Conservation (phyloP, 2,797 vertebrate genomes). For the Peromyscus eremicus region DNA sequence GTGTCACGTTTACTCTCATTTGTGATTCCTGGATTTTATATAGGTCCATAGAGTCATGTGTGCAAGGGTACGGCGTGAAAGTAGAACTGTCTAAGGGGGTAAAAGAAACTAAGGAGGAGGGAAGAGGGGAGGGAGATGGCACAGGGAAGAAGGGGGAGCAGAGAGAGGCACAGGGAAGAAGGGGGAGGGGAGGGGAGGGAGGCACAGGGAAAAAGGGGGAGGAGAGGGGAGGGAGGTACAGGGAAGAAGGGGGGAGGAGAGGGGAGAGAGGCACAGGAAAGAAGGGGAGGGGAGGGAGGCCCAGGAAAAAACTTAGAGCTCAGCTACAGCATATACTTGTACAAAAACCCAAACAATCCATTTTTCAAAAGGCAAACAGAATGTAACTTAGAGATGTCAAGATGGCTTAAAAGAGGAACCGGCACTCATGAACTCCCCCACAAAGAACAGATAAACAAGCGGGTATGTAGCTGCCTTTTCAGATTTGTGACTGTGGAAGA, state of each 20-base stretch:
- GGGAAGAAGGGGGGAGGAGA: no score
- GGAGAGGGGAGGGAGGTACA: no score
- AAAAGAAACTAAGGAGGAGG: neutral
- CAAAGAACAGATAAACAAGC: neutral
- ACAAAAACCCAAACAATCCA: neutral
- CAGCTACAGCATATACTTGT: neutral
- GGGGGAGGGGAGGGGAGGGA: neutral
- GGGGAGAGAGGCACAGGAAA: neutral
- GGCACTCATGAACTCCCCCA: neutral
- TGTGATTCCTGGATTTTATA: neutral
- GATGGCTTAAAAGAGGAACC: neutral
- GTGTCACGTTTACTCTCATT: neutral
- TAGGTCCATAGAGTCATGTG: neutral
- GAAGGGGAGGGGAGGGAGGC: neutral
- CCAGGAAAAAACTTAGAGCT: neutral
- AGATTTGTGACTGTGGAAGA: neutral
- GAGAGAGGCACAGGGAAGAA: no score
- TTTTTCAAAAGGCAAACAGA: neutral
- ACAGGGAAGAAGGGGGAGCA: no score
- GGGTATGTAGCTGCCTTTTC: neutral
- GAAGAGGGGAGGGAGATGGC: no score
- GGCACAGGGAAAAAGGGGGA: neutral
- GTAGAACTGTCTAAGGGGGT: neutral
- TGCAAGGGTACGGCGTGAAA: neutral
- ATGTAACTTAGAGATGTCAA: neutral